Base-by-base conservation (phyloP, 2,113 vertebrate species). In the Aplodontia rufa region DNA sequence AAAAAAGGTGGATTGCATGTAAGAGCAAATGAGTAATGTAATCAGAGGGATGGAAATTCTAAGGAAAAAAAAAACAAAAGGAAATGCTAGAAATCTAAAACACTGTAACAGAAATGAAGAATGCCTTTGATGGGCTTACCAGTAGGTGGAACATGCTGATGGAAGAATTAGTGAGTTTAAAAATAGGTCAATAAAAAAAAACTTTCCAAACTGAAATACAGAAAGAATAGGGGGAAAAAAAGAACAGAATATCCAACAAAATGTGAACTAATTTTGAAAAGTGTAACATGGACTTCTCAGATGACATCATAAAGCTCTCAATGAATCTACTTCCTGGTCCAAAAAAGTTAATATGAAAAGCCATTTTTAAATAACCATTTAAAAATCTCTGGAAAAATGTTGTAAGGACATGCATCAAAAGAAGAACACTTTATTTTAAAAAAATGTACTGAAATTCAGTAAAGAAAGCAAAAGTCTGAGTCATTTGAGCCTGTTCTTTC, bases 21-120 rank as follows among this genome's bases (percentile, higher is more conserved):
- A 71, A 93, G 76, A 94, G 87, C 84, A 93, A 95, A 91, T 95
- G 80, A 87, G 74, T 90, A 92, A 96, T 87, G 20, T 68, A 96
- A 96, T 69, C 84, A 94, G 62, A 93, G 45, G 55, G 72, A 82
- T 86, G 86, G 68, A 93, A 85, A 96, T 26, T 85, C 84, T 82
- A 93, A 90, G 68, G 32, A 14, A 35, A 80, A 22, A 47, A 85
- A 51, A 75, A 68, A 72, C 20, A 60, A 68, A 35, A 97, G 45
- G 76, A 94, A 94, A 82, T 79, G 22, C 5, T 78, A 60, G 55
- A 68, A 95, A 85, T 84, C 72, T 74, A 91, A 88, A 96, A 55
- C 87, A 66, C 53, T 68, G 68, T 60, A 35, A 53, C 30, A 45
- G 32, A 58, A 88, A n/a, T 28, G 6, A 94, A 92, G 51, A 87